Conservation (phyloP, 2,797 vertebrate genomes). For the Prunella strophiata region DNA sequence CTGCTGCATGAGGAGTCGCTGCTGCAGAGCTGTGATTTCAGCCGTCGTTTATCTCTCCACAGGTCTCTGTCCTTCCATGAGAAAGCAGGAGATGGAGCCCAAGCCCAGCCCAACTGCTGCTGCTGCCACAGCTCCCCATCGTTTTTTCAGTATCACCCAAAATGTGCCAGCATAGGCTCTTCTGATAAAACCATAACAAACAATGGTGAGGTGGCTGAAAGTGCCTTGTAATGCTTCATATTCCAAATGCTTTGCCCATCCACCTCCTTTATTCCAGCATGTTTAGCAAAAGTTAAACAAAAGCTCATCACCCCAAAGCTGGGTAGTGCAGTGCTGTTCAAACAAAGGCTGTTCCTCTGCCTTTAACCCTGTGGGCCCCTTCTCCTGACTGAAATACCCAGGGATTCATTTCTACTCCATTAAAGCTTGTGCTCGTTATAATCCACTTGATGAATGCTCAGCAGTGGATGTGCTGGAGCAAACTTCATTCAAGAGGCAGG, state of each 20-base stretch:
- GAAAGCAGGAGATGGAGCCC: conserved; percentile 39
- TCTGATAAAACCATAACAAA: neutral
- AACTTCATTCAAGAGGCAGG: conserved; percentile 21
- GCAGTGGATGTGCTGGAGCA: neutral
- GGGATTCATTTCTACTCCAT: neutral
- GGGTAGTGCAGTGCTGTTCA: neutral
- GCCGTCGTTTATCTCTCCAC: neutral
- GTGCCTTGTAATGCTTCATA: accelerated
- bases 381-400: neutral
- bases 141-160: neutral
- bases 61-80: neutral
- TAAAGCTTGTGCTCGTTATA: neutral
- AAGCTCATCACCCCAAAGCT: neutral
- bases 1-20: neutral
- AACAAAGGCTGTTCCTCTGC: neutral
- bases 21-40: neutral
- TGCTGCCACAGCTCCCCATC: neutral
- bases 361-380: neutral
- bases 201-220: neutral
- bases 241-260: neutral
- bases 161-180: neutral
- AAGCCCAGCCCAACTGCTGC: neutral
- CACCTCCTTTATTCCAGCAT: neutral
- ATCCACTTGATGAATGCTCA: conserved; percentile 35
- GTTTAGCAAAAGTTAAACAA: neutral